Conservation (phyloP, 2,113 vertebrate genomes). For the Oncorhynchus gorbuscha region DNA sequence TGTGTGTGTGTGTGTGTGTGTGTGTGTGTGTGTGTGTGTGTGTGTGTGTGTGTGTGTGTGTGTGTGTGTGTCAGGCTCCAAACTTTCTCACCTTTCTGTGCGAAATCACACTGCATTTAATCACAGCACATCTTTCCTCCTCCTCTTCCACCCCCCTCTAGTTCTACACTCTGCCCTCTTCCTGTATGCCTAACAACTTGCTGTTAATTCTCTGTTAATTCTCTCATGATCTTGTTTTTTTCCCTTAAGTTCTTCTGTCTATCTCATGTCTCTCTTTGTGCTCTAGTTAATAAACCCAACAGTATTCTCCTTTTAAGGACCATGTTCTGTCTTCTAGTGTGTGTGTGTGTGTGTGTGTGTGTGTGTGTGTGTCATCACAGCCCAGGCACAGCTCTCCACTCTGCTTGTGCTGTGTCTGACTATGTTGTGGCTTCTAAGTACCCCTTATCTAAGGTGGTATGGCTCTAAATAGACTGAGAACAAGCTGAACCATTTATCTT, state of each 20-base stretch:
- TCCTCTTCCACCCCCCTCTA: background rate
- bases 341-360: background rate
- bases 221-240: background rate
- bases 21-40: slow-evolving; percentile 20
- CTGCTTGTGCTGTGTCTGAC: no score
- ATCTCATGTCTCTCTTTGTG: background rate
- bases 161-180: background rate
- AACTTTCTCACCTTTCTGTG: slow-evolving; percentile 57
- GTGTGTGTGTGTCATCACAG: slow-evolving; percentile 30
- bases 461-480: no score
- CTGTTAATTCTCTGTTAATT: slow-evolving; percentile 5
- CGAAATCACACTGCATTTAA: slow-evolving; percentile 68
- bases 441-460: no score
- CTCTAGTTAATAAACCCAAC: background rate
- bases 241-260: no score
- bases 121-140: slow-evolving; percentile 37
- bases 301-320: background rate
- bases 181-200: background rate
- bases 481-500: no score
- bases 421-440: no score
- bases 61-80: slow-evolving; percentile 32
- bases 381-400: slow-evolving; percentile 7
- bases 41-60: slow-evolving; percentile 16
- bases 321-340: background rate
- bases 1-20: slow-evolving; percentile 20